phyloP scores from a whole-genome alignment of 2,113 vertebrate species.

The Atlantisia rogersi region DNA sequence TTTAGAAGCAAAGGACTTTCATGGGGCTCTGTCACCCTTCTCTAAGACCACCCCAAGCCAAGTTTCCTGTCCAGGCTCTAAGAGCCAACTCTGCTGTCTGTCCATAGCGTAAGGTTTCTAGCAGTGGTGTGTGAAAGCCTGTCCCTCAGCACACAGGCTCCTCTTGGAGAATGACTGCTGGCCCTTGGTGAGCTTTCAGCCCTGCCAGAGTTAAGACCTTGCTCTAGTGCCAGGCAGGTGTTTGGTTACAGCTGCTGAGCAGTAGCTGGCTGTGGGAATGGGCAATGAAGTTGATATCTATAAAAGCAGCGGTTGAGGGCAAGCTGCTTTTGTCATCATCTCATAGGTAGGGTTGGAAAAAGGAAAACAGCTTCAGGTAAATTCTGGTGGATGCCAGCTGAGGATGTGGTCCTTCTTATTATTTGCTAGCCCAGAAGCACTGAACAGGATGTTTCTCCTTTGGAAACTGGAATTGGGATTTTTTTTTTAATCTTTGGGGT shows the following conservation, averaged over 20 bases:
- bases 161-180: background rate
- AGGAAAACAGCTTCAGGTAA: background rate
- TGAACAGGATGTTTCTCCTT: background rate
- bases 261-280: background rate
- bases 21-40: background rate
- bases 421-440: background rate
- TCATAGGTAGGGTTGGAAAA: background rate
- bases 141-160: background rate
- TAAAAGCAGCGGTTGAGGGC: background rate
- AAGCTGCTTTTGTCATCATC: background rate
- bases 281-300: background rate
- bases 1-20: background rate
- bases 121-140: background rate
- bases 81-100: background rate
- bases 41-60: background rate
- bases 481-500: background rate
- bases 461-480: background rate
- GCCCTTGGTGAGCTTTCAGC: background rate
- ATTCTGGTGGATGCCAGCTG: background rate
- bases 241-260: background rate
- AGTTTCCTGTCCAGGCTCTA: background rate
- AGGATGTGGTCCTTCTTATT: background rate
- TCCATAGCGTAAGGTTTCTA: background rate
- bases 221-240: background rate
- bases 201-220: background rate